A percentile compares a stretch with the other conserved stretches of the same genome.
These are phyloP conservation scores for Leptinotarsa tumamoca DNA, from an alignment of 2,888 invertebrate genomes.

Conservation along the genomic window DNA sequence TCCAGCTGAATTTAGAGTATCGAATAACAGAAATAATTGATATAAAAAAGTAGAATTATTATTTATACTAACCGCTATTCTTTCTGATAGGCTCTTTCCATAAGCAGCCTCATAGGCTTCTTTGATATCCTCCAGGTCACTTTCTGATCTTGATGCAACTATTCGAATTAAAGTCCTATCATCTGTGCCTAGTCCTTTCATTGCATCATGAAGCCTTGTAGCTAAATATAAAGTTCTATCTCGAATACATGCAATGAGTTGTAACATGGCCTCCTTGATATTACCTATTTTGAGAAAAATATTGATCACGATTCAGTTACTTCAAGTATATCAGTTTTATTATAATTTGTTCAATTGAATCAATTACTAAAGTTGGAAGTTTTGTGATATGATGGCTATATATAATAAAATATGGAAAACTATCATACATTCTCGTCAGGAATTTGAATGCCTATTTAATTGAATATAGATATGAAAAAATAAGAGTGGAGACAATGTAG, in stretches of 20 bases:
- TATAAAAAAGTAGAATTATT: too few species aligned
- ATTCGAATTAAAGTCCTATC: slow-evolving; percentile 88
- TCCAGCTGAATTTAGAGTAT: too few species aligned
- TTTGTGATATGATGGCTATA: too few species aligned
- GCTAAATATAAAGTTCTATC: slow-evolving; percentile 87
- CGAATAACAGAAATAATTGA: too few species aligned
- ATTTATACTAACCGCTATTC: slow-evolving; percentile 75
- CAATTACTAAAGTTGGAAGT: too few species aligned
- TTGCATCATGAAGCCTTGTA: slow-evolving; percentile 84
- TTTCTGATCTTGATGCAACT: slow-evolving; percentile 84
- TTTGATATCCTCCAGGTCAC: slow-evolving; percentile 88
- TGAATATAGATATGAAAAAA: too few species aligned
- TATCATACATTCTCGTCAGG: too few species aligned
- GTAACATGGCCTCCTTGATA: slow-evolving; percentile 79
- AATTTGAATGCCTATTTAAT: too few species aligned
- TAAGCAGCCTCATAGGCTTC: slow-evolving; percentile 80
- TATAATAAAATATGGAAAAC: too few species aligned
- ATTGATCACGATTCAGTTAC: neutral
- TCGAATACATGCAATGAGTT: slow-evolving; percentile 78
- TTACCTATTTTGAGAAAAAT: slow-evolving; percentile 70
- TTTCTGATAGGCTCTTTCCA: slow-evolving; percentile 81
- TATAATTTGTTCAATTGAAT: neutral
- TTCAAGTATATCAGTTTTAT: neutral
- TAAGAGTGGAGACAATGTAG: neutral
- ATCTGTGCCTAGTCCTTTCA: slow-evolving; percentile 91